Percentiles rank a stretch among this genome's conserved stretches.
These are phyloP conservation scores for Aphaenogaster rudis DNA, from an alignment of 1,140 invertebrate species.

Conservation along the genomic window DNA sequence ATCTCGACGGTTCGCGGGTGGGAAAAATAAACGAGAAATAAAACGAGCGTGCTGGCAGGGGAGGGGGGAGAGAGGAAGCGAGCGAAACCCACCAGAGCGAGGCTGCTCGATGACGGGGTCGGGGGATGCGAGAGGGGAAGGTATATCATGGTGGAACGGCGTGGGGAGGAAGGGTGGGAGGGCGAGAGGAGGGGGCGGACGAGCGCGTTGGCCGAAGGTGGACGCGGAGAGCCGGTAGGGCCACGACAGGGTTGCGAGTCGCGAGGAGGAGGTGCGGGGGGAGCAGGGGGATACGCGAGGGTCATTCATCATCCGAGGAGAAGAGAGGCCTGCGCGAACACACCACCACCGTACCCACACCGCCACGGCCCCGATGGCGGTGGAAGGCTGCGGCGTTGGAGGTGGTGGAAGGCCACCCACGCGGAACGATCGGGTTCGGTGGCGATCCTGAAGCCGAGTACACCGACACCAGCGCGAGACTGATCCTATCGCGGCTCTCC, in stretches of 20 bases:
- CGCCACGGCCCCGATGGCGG: slow-evolving; percentile 39
- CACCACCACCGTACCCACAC: slow-evolving; percentile 31
- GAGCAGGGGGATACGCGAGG: slow-evolving; percentile 49
- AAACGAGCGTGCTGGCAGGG: slow-evolving; percentile 39
- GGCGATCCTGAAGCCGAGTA: slow-evolving; percentile 62
- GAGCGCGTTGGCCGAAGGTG: slow-evolving; percentile 60
- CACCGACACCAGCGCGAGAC: slow-evolving; percentile 45
- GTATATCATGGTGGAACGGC: slow-evolving; percentile 48
- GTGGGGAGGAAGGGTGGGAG: slow-evolving; percentile 8
- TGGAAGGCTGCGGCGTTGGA: slow-evolving; percentile 64
- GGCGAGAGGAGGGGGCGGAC: slow-evolving; percentile 42
- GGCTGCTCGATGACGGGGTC: slow-evolving; percentile 46
- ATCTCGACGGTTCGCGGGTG: slow-evolving; percentile 60
- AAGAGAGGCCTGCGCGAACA: slow-evolving; percentile 65
- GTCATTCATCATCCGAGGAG: slow-evolving; percentile 79
- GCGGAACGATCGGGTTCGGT: slow-evolving; percentile 78
- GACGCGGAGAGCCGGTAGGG: slow-evolving; percentile 67
- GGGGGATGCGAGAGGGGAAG: slow-evolving; percentile 46
- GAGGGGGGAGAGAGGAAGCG: slow-evolving; percentile 4
- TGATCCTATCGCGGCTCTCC: slow-evolving; percentile 43
- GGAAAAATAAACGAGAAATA: slow-evolving; percentile 53
- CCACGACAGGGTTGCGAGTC: slow-evolving; percentile 56
- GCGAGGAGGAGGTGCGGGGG: slow-evolving; percentile 1
- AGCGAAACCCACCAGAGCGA: slow-evolving; percentile 31
- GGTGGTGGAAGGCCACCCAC: slow-evolving; percentile 80